phyloP scores from a whole-genome alignment of 2,888 invertebrate genomes.

The Encarsia formosa region DNA sequence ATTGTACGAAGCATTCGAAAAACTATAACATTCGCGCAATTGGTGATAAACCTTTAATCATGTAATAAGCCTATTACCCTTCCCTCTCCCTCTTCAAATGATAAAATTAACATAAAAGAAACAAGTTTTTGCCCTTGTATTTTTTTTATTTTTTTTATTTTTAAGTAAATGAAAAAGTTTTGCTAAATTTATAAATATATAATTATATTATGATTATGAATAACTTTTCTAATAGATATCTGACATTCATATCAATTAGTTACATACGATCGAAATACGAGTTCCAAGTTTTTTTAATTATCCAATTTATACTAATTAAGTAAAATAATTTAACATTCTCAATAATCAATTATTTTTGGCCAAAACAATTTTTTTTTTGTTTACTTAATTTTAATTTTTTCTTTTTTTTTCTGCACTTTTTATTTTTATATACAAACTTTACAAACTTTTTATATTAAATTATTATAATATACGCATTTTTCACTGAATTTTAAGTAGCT shows the following conservation, averaged over 20 bases:
- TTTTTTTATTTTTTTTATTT: no score
- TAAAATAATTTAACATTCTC: constrained; percentile 18
- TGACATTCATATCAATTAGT: constrained; percentile 4
- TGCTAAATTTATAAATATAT: no score
- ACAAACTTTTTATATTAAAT: not conserved
- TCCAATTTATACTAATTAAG: constrained; percentile 4
- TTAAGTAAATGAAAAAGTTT: no score
- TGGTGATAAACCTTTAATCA: no score
- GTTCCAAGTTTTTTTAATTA: constrained; percentile 15
- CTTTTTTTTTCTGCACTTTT: constrained; percentile 3
- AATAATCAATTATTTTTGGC: constrained; percentile 14
- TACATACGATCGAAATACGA: constrained; percentile 20
- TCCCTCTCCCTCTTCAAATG: no score
- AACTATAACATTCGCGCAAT: no score
- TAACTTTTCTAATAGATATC: no score
- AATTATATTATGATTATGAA: no score
- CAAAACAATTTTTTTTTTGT: constrained; percentile 8
- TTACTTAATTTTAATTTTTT: no score
- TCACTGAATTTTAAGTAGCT: not conserved
- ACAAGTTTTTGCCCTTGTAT: no score
- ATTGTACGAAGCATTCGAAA: constrained; percentile 2
- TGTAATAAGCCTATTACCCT: no score
- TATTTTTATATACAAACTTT: not conserved
- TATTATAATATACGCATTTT: not conserved
- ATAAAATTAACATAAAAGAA: no score